A percentile compares a stretch with the other conserved stretches of the same genome.
Conservation (phyloP, 2,113 vertebrate genomes). For the Apodemus speciosus region DNA sequence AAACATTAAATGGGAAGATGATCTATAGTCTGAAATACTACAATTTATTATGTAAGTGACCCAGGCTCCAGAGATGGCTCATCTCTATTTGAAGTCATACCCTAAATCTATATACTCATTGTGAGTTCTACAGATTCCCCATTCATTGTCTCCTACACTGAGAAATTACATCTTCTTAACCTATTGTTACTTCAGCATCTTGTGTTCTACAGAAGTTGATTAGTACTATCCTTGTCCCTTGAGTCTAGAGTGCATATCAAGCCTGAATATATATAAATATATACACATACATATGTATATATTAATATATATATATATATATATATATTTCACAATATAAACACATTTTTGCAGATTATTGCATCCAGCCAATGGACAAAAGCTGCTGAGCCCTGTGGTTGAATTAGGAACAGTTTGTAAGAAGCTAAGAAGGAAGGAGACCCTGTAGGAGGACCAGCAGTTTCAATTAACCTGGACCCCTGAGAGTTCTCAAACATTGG, state of each 20-base stretch:
- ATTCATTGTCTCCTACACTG: background rate
- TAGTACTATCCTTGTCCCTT: background rate
- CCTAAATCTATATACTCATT: background rate
- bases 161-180: background rate
- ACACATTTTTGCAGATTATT: too few species aligned
- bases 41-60: background rate
- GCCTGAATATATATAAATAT: background rate
- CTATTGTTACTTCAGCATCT: background rate
- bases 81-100: background rate
- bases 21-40: accelerated
- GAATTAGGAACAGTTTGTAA: too few species aligned
- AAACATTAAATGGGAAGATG: accelerated
- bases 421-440: too few species aligned
- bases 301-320: too few species aligned
- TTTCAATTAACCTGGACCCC: too few species aligned
- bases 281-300: too few species aligned
- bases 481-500: too few species aligned
- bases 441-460: too few species aligned
- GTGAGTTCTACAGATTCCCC: too few species aligned
- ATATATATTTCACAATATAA: background rate
- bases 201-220: background rate
- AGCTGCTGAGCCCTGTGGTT: too few species aligned
- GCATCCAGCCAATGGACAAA: too few species aligned
- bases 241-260: too few species aligned
- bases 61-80: background rate